Base-by-base conservation (phyloP, 2,113 vertebrate genomes). In the Hippopotamus amphibius region DNA sequence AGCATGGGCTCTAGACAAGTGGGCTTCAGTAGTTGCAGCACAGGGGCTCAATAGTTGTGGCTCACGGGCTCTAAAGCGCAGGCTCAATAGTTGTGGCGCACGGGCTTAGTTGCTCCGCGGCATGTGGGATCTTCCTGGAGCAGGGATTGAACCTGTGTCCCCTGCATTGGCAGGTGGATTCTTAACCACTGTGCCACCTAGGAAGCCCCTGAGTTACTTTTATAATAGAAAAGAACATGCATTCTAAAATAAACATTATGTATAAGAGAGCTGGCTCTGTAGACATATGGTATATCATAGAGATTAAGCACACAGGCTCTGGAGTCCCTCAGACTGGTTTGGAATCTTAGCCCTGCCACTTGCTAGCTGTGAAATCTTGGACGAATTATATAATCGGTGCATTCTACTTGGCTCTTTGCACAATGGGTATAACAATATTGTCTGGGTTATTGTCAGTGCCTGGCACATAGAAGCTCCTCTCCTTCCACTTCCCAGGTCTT, bases 181-280 rank as follows among this genome's bases (percentile, higher is more conserved):
- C 37, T 37, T 37, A 37, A 37, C 37, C 37, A 37, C 37, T 37
- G 37, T 2, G 37, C 37, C 37, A 37, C 37, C 37, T 37, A 37
- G 37, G 37, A 37, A 37, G 37, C 37, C 37, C 37, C 84, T 96
- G 79, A 89, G 33, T 96, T 91, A 65, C 22, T 89, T 96, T 80
- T 92, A 57, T 84, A 41, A 81, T n/a, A 41, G 76, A 41, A 74
- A 85, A 82, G 61, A 77, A 77, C 21, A n/a, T 48, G 13, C 37
- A 50, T 43, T 82, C 50, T 37, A 65, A 88, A 68, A 55, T n/a
- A 88, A 68, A 46, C 41, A 83, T 46, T 41, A 26, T 83, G 28
- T 41, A 63, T 77, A 16, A 65, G 22, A 57, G 68, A 65, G 15
- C 46, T 59, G 43, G 24, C 22, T 4, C 66, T n/a, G 0, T 13